A percentile compares a stretch with the other conserved stretches of the same genome.
Evolutionary conservation across 2,888 invertebrate species (phyloP).

Genomic region (Dendrolimus houi): DNA sequence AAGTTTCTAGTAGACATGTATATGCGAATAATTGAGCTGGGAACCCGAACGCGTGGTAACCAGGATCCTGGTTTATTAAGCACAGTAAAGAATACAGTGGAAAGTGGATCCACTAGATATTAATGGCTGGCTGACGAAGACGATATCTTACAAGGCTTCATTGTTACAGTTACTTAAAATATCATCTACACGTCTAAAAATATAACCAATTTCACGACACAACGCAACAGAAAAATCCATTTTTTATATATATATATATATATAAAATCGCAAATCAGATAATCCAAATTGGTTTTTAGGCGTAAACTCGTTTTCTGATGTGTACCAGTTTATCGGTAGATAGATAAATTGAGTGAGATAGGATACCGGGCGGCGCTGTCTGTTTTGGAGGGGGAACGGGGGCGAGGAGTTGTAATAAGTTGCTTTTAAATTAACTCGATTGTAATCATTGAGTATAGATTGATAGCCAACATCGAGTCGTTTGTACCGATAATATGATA

Average conservation of each 20-base stretch:
- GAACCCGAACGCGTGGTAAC: no score
- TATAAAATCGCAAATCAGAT: conserved; percentile 67
- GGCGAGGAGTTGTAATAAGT: neutral
- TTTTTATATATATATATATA: conserved; percentile 13
- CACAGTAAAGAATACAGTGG: no score
- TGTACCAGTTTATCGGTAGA: conserved; percentile 63
- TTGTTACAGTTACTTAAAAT: no score
- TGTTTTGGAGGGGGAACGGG: no score
- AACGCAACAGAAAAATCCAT: conserved; percentile 1
- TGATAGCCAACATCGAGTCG: neutral
- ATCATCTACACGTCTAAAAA: no score
- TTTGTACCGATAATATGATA: neutral
- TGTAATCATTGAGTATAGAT: neutral
- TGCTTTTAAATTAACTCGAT: neutral
- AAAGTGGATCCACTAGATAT: no score
- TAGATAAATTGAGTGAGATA: conserved; percentile 70
- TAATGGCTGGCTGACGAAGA: no score
- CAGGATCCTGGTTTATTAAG: no score
- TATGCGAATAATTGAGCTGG: no score
- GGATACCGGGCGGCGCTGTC: conserved; percentile 23
- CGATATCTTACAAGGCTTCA: no score
- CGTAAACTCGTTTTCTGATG: conserved; percentile 69
- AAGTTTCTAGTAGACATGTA: no score
- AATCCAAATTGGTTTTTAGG: conserved; percentile 73
- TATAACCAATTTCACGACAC: no score